Evolutionary conservation across 2,797 vertebrate species (phyloP).

Genomic region (Lagothrix lagotricha): DNA sequence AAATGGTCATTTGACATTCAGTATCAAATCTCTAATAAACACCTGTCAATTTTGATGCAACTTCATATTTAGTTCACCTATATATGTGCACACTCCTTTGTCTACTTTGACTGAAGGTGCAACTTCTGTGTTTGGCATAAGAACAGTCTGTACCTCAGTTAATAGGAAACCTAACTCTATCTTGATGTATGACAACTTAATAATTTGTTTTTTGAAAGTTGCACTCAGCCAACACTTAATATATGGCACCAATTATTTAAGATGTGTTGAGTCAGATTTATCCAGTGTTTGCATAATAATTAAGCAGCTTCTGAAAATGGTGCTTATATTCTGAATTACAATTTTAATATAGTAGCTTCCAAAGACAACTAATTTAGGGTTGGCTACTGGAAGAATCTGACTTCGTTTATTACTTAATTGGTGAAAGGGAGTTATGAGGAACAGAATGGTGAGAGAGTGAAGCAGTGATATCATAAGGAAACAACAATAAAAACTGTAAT

Average conservation of each 20-base stretch:
- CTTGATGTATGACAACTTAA: slow-evolving; percentile 22
- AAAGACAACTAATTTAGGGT: slow-evolving; percentile 24
- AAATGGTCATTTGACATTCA: neutral
- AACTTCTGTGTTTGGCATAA: slow-evolving; percentile 23
- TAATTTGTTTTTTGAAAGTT: slow-evolving; percentile 54
- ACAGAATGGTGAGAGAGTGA: neutral
- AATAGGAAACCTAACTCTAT: slow-evolving; percentile 37
- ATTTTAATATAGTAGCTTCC: slow-evolving; percentile 55
- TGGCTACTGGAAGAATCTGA: neutral
- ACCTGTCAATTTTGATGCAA: neutral
- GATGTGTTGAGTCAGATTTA: slow-evolving; percentile 59
- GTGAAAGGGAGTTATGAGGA: neutral
- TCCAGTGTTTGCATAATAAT: slow-evolving; percentile 46
- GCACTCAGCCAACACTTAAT: slow-evolving; percentile 38
- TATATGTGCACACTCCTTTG: neutral
- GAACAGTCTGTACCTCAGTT: neutral
- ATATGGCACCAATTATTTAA: slow-evolving; percentile 56
- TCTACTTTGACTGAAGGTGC: neutral
- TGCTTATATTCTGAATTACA: slow-evolving; percentile 37
- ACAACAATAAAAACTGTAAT: neutral
- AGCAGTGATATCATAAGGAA: neutral
- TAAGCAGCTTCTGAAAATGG: slow-evolving; percentile 49
- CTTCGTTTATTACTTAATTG: neutral
- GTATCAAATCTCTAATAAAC: neutral
- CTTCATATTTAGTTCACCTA: neutral